Percentiles rank a stretch among this genome's conserved stretches.
These are phyloP conservation scores for Drosophila quinaria DNA, from an alignment of 2,888 invertebrate species.

Conservation along the genomic window DNA sequence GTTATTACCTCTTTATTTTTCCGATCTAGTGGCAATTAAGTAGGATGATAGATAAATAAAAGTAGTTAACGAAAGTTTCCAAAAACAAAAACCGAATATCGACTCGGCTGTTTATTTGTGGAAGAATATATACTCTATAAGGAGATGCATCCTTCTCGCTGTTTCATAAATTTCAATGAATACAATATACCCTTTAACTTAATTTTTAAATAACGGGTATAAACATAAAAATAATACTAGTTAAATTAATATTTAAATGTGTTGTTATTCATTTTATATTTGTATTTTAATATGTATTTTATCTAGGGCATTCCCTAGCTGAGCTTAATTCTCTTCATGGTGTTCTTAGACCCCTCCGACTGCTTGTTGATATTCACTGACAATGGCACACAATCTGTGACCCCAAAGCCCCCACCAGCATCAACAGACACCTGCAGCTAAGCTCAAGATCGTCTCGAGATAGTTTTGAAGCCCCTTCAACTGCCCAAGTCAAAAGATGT, in stretches of 20 bases:
- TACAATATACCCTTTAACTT: no score
- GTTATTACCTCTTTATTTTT: no score
- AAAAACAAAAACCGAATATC: no score
- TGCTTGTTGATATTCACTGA: constrained; percentile 65
- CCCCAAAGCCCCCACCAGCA: constrained; percentile 20
- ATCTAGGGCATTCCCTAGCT: constrained; percentile 21
- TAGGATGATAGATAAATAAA: no score
- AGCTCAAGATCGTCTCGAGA: constrained; percentile 39
- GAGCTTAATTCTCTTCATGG: background rate
- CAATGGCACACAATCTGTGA: constrained; percentile 58
- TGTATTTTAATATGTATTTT: no score
- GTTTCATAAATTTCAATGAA: no score
- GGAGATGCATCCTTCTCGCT: no score
- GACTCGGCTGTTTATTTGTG: no score
- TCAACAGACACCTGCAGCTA: constrained; percentile 56
- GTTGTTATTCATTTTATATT: background rate
- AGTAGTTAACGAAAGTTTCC: no score
- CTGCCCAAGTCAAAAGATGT: constrained; percentile 5
- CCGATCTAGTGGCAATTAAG: no score
- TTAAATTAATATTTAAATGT: background rate
- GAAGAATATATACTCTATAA: no score
- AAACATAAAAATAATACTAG: background rate
- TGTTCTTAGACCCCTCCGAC: constrained; percentile 11
- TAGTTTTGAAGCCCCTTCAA: constrained; percentile 7
- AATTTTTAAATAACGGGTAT: no score